Evolutionary conservation across 2,888 invertebrate species (phyloP).

Genomic region (Clivina fossor): DNA sequence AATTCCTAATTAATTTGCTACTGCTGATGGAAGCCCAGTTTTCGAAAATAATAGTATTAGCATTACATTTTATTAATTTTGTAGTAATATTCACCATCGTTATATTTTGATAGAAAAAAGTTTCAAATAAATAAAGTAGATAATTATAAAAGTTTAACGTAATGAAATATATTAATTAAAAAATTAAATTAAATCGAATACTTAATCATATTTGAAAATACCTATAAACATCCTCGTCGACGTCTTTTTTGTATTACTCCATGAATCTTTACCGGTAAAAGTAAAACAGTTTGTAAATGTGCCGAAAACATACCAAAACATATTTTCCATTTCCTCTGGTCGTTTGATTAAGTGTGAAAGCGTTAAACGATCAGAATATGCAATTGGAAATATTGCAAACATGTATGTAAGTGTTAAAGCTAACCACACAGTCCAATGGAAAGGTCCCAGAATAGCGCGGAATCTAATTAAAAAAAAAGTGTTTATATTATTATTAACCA

Average conservation of each 20-base stretch:
- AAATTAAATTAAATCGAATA: neutral
- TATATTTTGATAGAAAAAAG: too few species aligned
- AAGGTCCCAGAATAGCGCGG: conserved; percentile 80
- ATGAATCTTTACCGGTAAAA: conserved; percentile 68
- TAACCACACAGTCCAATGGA: conserved; percentile 80
- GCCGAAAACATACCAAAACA: conserved; percentile 87
- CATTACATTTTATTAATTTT: too few species aligned
- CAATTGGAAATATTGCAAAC: conserved; percentile 72
- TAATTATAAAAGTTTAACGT: too few species aligned
- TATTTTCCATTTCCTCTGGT: conserved; percentile 74
- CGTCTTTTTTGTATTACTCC: conserved; percentile 68
- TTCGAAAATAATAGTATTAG: too few species aligned
- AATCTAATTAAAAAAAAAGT: conserved; percentile 57
- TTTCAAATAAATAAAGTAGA: too few species aligned
- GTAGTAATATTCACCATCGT: too few species aligned
- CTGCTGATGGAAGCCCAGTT: too few species aligned
- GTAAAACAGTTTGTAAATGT: conserved; percentile 82
- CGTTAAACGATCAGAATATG: conserved; percentile 72
- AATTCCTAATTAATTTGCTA: too few species aligned
- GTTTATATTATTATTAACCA: conserved; percentile 3
- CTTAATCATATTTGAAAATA: too few species aligned
- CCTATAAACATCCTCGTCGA: conserved; percentile 74
- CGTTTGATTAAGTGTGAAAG: conserved; percentile 66
- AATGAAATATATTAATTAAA: too few species aligned
- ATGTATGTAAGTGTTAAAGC: conserved; percentile 70